These are phyloP conservation scores for Ormyrus thymus DNA, from an alignment of 2,888 invertebrate species.

Conservation along the genomic window DNA sequence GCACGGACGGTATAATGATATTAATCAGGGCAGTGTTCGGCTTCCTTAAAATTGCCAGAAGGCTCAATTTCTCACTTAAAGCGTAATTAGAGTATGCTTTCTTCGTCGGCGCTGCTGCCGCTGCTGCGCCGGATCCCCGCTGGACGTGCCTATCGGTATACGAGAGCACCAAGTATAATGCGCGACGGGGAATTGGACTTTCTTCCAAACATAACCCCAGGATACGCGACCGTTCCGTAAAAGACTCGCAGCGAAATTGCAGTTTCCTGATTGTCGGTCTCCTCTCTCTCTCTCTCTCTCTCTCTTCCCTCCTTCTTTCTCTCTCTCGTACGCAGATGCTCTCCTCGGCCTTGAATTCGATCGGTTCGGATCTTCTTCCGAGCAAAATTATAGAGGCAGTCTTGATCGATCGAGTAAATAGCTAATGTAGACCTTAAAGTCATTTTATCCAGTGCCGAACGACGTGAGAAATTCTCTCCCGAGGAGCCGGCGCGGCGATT, in stretches of 20 bases:
- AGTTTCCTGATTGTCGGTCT: conserved; percentile 67
- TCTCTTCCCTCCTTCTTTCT: no score
- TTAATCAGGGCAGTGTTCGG: conserved; percentile 74
- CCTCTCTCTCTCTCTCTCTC: conserved; percentile 60
- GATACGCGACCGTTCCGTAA: conserved; percentile 58
- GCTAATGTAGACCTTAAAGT: no score
- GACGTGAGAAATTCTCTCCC: no score
- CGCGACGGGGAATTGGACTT: conserved; percentile 22
- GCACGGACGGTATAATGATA: conserved; percentile 68
- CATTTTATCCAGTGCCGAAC: no score
- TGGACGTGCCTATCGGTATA: conserved; percentile 14
- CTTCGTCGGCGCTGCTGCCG: conserved; percentile 56
- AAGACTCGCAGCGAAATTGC: conserved; percentile 71
- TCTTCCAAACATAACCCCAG: conserved; percentile 32
- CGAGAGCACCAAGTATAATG: conserved; percentile 44
- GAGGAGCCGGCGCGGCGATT: neutral
- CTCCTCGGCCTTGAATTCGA: neutral
- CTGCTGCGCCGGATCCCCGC: conserved; percentile 3
- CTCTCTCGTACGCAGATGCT: conserved; percentile 61
- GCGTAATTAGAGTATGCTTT: conserved; percentile 71
- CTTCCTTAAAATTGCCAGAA: conserved; percentile 75
- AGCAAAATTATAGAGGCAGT: conserved; percentile 8
- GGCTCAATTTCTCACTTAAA: conserved; percentile 75
- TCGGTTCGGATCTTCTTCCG: neutral
- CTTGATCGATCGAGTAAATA: no score